Conservation (phyloP, 1,140 invertebrate species). For the Drosophila quadrilineata region DNA sequence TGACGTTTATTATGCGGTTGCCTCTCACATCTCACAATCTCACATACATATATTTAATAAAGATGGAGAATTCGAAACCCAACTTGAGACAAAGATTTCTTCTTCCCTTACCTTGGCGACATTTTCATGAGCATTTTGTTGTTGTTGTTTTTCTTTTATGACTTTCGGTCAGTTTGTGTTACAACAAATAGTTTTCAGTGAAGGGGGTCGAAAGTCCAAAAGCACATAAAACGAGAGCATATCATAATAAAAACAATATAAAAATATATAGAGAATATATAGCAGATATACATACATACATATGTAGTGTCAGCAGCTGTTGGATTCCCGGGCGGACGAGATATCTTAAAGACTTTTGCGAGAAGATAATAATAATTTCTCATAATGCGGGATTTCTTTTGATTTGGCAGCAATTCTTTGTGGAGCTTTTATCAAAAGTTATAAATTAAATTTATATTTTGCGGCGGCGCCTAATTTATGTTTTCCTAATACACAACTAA, state of each 20-base stretch:
- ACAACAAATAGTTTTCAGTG: slow-evolving; percentile 6
- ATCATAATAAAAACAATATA: slow-evolving; percentile 10
- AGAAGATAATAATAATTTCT: background rate
- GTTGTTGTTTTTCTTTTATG: slow-evolving; percentile 15
- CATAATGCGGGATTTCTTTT: slow-evolving; percentile 23
- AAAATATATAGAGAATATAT: background rate
- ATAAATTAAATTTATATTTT: slow-evolving; percentile 72
- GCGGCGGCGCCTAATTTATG: slow-evolving; percentile 66
- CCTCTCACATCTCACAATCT: too few relatives aligned
- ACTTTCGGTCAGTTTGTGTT: slow-evolving; percentile 1
- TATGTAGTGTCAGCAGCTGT: slow-evolving; percentile 37
- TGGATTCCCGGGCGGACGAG: slow-evolving; percentile 6
- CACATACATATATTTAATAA: slow-evolving; percentile 72
- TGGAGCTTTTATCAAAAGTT: slow-evolving; percentile 57
- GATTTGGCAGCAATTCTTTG: slow-evolving; percentile 39
- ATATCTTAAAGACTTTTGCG: slow-evolving; percentile 6
- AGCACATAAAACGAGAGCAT: slow-evolving; percentile 3
- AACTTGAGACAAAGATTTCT: background rate
- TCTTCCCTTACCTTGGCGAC: background rate
- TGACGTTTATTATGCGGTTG: slow-evolving; percentile 76
- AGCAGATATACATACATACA: too few relatives aligned
- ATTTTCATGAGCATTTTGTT: too few relatives aligned
- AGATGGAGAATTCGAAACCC: slow-evolving; percentile 14
- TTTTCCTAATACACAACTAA: slow-evolving; percentile 74
- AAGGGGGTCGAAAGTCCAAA: background rate